Conservation (phyloP, 2,888 invertebrate genomes). For the Scaptomyza caliginosa region DNA sequence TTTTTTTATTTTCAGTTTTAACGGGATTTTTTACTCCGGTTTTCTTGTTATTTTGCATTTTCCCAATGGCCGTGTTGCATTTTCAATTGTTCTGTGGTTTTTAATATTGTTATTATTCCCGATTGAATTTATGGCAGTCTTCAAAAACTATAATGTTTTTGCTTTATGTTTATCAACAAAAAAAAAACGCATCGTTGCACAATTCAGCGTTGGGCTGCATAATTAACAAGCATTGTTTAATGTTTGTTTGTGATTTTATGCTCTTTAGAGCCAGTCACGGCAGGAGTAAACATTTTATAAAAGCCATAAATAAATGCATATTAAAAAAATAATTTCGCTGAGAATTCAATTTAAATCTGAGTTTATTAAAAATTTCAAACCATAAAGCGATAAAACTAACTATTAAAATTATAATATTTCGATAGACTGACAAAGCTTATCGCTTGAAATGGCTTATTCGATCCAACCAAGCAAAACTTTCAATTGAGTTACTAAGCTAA, state of each 20-base stretch:
- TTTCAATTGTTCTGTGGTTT: slow-evolving; percentile 28
- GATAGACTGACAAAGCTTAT: neutral
- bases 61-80: neutral
- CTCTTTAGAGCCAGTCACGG: neutral
- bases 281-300: too few relatives aligned
- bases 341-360: neutral
- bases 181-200: slow-evolving; percentile 28
- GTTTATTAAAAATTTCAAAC: neutral
- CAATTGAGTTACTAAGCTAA: slow-evolving; percentile 6
- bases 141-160: slow-evolving; percentile 7
- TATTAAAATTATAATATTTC: neutral
- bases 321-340: too few relatives aligned
- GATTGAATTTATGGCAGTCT: neutral
- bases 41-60: neutral
- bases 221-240: slow-evolving; percentile 20
- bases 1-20: slow-evolving; percentile 32
- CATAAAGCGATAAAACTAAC: too few relatives aligned
- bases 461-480: neutral
- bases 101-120: slow-evolving; percentile 14
- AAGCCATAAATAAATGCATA: too few relatives aligned
- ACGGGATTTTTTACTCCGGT: neutral
- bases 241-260: neutral
- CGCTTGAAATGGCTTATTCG: neutral
- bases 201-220: slow-evolving; percentile 13
- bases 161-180: slow-evolving; percentile 30